Conservation (phyloP, 2,113 vertebrate species). For the Ptyas mucosa region DNA sequence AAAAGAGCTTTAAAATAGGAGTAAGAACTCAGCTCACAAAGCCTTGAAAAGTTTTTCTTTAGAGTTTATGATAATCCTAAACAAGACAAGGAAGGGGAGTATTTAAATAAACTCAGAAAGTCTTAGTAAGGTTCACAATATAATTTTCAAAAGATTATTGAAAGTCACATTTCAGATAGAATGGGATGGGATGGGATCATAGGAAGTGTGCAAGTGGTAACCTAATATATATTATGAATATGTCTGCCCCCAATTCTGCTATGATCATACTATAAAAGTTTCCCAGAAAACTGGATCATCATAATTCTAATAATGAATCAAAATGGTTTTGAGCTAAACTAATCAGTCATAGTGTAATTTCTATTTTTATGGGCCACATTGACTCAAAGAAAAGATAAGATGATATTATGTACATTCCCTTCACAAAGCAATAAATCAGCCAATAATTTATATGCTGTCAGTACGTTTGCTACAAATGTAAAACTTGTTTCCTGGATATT, state of each 20-base stretch:
- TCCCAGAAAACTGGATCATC: constrained; percentile 16
- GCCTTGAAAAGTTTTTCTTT: neutral
- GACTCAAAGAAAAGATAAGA: constrained; percentile 19
- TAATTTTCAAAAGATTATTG: neutral
- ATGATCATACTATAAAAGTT: neutral
- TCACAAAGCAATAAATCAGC: constrained; percentile 39
- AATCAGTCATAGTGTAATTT: constrained; percentile 30
- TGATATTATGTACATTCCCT: neutral
- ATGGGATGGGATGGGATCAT: neutral
- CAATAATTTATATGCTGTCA: constrained; percentile 46
- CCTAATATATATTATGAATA: neutral
- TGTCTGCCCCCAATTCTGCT: neutral
- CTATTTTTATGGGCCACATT: constrained; percentile 9
- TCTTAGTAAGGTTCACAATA: neutral
- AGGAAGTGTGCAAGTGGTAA: neutral
- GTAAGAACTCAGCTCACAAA: neutral
- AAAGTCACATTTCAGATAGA: neutral
- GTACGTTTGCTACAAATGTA: constrained; percentile 40
- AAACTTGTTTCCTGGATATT: constrained; percentile 51
- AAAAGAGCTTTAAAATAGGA: neutral
- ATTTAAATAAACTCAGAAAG: neutral
- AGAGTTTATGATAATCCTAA: neutral
- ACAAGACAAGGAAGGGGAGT: neutral
- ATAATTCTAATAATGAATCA: neutral
- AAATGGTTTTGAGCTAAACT: constrained; percentile 37